Evolutionary conservation across 2,888 invertebrate species (phyloP).

Genomic region (Cataglyphis cursor): DNA sequence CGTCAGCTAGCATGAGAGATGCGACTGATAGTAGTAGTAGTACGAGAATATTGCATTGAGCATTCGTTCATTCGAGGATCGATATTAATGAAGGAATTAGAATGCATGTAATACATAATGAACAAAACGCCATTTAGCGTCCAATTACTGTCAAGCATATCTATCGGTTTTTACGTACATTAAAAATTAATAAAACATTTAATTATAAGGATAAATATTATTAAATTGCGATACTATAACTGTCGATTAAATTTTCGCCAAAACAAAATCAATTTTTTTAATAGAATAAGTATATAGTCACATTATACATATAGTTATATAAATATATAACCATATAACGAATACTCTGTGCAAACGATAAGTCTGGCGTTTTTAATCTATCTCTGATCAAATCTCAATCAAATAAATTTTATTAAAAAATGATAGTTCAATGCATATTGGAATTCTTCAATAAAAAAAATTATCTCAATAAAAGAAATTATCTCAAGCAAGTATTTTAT

Average conservation of each 20-base stretch:
- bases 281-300: not conserved
- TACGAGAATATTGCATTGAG: not conserved
- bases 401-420: constrained; percentile 31
- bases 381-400: not conserved
- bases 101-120: not conserved
- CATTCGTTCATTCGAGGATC: not conserved
- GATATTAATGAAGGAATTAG: constrained; percentile 27
- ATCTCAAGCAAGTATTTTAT: not conserved
- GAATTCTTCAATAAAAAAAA: not conserved
- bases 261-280: constrained; percentile 22
- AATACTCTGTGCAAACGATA: not conserved
- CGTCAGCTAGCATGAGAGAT: constrained; percentile 39
- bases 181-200: constrained; percentile 8
- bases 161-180: not conserved
- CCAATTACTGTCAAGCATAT: constrained; percentile 9
- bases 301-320: not conserved
- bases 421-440: not conserved
- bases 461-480: not conserved
- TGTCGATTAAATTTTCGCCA: constrained; percentile 1
- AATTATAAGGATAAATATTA: not conserved
- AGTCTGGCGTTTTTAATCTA: constrained; percentile 18
- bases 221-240: not conserved
- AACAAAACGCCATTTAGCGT: not conserved
- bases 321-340: not conserved
- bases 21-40: constrained; percentile 6